Evolutionary conservation across 2,113 vertebrate species (phyloP).

Genomic region (Dolichallabes microphthalmus): DNA sequence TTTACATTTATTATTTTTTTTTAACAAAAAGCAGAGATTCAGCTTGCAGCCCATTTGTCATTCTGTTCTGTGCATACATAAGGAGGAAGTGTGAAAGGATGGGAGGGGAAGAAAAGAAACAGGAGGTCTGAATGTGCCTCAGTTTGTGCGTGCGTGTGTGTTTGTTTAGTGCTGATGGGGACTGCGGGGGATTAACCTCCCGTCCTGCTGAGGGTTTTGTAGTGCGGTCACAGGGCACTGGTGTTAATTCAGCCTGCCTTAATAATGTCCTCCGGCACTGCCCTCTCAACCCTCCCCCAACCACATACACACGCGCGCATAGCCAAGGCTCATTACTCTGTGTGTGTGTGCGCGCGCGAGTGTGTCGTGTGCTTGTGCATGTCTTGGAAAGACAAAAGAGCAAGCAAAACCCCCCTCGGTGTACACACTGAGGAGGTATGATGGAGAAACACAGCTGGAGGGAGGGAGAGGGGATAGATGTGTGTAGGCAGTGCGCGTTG

Average conservation of each 20-base stretch:
- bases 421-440: conserved; percentile 26
- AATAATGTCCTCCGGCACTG: conserved; percentile 50
- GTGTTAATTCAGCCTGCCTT: conserved; percentile 56
- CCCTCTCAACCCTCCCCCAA: conserved; percentile 40
- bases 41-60: background rate
- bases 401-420: background rate
- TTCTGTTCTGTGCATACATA: background rate
- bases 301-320: conserved; percentile 27
- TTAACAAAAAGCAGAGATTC: background rate
- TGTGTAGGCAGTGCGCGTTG: conserved; percentile 23
- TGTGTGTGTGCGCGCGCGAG: background rate
- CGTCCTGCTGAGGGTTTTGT: conserved; percentile 46
- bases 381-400: conserved; percentile 31
- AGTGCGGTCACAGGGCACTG: conserved; percentile 32
- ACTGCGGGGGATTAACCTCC: conserved; percentile 53
- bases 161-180: conserved; percentile 55
- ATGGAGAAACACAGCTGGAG: conserved; percentile 15
- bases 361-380: conserved; percentile 2
- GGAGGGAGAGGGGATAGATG: conserved; percentile 12
- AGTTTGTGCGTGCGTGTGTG: conserved; percentile 42
- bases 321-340: conserved; percentile 18
- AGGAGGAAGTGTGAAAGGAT: background rate
- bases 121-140: background rate
- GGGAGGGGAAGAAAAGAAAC: background rate
- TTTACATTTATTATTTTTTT: too few species aligned